A percentile compares a stretch with the other conserved stretches of the same genome.
Conservation (phyloP, 30 jellyfish, hydroid and myxozoan genomes). For the Mastigias papua region DNA sequence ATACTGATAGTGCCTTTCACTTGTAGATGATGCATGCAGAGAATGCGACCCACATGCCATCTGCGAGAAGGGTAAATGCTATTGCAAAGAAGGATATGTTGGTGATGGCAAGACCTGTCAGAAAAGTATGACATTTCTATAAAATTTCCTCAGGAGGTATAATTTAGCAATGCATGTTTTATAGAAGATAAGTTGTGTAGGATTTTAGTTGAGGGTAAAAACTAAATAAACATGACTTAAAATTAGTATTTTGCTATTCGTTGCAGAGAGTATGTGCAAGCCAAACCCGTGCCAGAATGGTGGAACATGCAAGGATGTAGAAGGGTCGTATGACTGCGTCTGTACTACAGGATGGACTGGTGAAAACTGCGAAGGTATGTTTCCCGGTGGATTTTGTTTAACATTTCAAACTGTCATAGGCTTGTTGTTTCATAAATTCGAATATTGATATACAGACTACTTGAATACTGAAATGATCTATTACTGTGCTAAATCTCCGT, state of each 20-base stretch:
- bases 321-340: constrained; percentile 95
- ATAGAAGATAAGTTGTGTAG: not conserved
- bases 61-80: constrained; percentile 96
- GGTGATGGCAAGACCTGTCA: constrained; percentile 96
- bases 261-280: constrained; percentile 96
- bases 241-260: not conserved
- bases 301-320: constrained; percentile 97
- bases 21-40: constrained; percentile 97
- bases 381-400: not conserved
- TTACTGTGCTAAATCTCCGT: too few relatives aligned
- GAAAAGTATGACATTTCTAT: constrained; percentile 76
- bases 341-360: constrained; percentile 99
- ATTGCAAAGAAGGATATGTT: constrained; percentile 91
- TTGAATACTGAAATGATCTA: too few relatives aligned
- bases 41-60: constrained; percentile 97
- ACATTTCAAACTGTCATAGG: too few relatives aligned
- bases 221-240: not conserved
- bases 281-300: constrained; percentile 99
- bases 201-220: not conserved
- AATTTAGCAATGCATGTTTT: not conserved
- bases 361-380: constrained; percentile 96
- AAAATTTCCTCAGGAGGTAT: not conserved
- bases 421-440: too few relatives aligned
- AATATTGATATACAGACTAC: too few relatives aligned
- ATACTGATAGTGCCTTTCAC: not conserved